phyloP scores from a whole-genome alignment of 2,888 invertebrate species.

The Lucinisca nassula region DNA sequence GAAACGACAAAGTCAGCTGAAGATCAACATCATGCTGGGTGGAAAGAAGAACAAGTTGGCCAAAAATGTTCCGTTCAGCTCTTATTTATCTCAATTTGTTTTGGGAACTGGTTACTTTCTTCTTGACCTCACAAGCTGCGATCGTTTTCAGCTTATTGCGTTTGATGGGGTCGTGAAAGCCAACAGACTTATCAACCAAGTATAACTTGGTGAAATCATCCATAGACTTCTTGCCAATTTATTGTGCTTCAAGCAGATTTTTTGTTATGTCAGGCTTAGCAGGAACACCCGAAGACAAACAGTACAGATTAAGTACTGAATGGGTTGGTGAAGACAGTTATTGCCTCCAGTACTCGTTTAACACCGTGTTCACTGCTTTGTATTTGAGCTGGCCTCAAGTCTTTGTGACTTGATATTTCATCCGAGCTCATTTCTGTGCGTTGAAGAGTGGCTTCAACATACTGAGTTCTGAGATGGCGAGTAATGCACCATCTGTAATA shows the following conservation, averaged over 20 bases:
- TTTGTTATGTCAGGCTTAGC: too few relatives aligned
- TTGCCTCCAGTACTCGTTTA: conserved; percentile 17
- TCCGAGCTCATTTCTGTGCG: neutral
- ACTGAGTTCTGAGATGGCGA: conserved; percentile 16
- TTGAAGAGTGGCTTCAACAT: conserved; percentile 17
- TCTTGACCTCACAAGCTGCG: neutral
- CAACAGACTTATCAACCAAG: conserved; percentile 29
- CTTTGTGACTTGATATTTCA: conserved; percentile 22
- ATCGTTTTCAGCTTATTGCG: conserved; percentile 56
- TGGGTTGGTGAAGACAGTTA: conserved; percentile 32
- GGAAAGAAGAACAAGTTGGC: conserved; percentile 10
- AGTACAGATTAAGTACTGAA: too few relatives aligned
- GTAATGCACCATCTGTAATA: conserved; percentile 46
- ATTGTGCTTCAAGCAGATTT: conserved; percentile 16
- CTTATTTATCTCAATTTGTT: conserved; percentile 39
- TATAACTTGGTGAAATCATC: conserved; percentile 20
- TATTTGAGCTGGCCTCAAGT: conserved; percentile 21
- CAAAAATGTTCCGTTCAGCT: conserved; percentile 30
- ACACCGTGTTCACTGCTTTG: conserved; percentile 18
- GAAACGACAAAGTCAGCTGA: conserved; percentile 44
- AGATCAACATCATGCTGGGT: conserved; percentile 53
- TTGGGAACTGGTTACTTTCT: conserved; percentile 19
- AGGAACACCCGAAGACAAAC: too few relatives aligned
- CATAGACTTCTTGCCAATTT: neutral
- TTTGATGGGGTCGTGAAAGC: conserved; percentile 51